These are phyloP conservation scores for Caracal caracal DNA, from an alignment of 2,113 vertebrate species.

Conservation along the genomic window DNA sequence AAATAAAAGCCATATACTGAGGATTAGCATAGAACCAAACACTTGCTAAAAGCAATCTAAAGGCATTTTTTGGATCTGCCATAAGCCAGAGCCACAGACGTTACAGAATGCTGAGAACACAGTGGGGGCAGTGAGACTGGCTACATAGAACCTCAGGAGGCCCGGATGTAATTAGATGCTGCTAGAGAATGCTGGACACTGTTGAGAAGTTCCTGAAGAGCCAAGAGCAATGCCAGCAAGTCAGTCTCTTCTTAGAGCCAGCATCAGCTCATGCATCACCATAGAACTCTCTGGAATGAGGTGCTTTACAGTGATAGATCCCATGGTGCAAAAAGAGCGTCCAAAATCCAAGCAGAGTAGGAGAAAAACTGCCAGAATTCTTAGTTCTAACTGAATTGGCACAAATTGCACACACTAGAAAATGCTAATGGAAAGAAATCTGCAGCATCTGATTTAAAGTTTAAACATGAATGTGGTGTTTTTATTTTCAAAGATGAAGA, in stretches of 20 bases:
- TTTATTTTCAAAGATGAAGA: not conserved
- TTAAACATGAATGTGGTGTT: not conserved
- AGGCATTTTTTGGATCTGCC: not conserved
- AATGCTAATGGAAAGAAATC: constrained; percentile 1
- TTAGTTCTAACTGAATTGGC: not conserved
- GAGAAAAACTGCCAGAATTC: not conserved
- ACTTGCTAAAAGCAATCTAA: not conserved
- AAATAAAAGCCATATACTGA: not conserved
- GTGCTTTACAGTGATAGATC: not conserved
- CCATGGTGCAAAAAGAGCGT: not conserved
- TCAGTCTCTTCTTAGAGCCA: not conserved
- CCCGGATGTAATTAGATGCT: not conserved
- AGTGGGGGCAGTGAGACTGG: not conserved
- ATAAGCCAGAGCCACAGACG: not conserved
- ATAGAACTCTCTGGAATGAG: not conserved
- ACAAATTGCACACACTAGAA: not conserved
- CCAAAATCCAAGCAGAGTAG: not conserved
- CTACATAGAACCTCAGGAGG: not conserved
- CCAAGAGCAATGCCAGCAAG: not conserved
- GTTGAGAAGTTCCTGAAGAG: not conserved
- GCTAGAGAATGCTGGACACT: not conserved
- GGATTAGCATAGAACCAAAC: not conserved
- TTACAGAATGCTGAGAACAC: not conserved
- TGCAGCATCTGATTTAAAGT: not conserved
- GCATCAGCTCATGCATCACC: not conserved